phyloP scores from a whole-genome alignment of 2,113 vertebrate species.

The Hippocampus abdominalis region DNA sequence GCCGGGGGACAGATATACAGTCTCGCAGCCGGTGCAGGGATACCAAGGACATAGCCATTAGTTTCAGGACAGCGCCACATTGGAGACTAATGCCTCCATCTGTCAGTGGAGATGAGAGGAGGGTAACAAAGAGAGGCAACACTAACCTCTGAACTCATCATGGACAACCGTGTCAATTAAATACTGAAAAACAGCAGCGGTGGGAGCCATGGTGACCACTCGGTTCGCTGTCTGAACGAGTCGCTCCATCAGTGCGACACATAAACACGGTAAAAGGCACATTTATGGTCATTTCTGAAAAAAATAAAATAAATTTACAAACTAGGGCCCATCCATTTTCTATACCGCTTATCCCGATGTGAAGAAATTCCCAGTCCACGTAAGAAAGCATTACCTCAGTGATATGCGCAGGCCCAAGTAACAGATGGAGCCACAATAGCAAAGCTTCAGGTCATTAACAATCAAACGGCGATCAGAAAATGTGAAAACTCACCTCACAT shows the following conservation, averaged over 20 bases:
- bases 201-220: slow-evolving; percentile 62
- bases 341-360: neutral
- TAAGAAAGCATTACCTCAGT: neutral
- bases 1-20: slow-evolving; percentile 69
- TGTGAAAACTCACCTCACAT: too few relatives aligned
- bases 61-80: slow-evolving; percentile 75
- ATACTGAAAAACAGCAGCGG: slow-evolving; percentile 72
- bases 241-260: slow-evolving; percentile 21
- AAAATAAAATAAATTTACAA: neutral
- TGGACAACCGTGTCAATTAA: slow-evolving; percentile 74
- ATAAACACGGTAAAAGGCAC: slow-evolving; percentile 19
- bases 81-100: slow-evolving; percentile 75
- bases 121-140: slow-evolving; percentile 74
- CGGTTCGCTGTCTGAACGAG: slow-evolving; percentile 35
- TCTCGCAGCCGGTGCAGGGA: slow-evolving; percentile 60
- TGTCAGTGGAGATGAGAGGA: slow-evolving; percentile 73
- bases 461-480: neutral
- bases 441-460: slow-evolving; percentile 3
- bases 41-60: slow-evolving; percentile 76
- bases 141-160: slow-evolving; percentile 76
- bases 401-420: neutral
- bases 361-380: neutral
- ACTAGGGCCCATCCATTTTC: neutral
- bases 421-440: neutral
- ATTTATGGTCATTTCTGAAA: slow-evolving; percentile 13